These are phyloP conservation scores for Mycalesis mineus DNA, from an alignment of 2,888 invertebrate species.

Conservation along the genomic window DNA sequence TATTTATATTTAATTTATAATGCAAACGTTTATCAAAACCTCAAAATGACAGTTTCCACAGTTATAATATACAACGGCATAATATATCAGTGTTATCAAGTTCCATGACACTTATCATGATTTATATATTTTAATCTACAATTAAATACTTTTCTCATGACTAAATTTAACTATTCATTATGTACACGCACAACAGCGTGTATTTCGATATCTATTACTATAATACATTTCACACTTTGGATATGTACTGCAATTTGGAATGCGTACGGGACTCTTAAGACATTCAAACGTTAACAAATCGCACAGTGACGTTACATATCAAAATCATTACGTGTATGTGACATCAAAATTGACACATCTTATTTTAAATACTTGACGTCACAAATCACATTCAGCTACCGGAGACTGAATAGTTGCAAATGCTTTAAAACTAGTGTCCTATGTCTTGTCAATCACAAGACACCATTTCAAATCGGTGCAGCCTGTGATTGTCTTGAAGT, in stretches of 20 bases:
- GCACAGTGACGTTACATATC: background rate
- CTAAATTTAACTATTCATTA: background rate
- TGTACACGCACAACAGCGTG: background rate
- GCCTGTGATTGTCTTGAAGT: no score
- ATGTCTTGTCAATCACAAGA: no score
- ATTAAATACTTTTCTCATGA: background rate
- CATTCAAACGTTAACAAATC: background rate
- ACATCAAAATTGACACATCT: background rate
- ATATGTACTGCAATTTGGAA: conserved; percentile 14
- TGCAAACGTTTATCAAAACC: background rate
- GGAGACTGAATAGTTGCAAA: no score
- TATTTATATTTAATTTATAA: no score
- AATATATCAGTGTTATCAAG: background rate
- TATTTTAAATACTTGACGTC: background rate
- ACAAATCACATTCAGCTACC: background rate
- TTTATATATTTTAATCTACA: background rate
- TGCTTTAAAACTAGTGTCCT: no score
- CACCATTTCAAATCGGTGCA: no score
- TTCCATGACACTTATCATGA: background rate
- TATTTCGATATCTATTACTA: conserved; percentile 3
- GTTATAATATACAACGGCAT: background rate
- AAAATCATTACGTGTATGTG: background rate
- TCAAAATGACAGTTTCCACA: conserved; percentile 1
- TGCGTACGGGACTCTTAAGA: background rate
- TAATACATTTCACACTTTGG: conserved; percentile 13